Evolutionary conservation across 2,113 vertebrate genomes (phyloP), one percentile per base, ranked within the genome.

Genomic region (Psammodynastes pulverulentus): DNA sequence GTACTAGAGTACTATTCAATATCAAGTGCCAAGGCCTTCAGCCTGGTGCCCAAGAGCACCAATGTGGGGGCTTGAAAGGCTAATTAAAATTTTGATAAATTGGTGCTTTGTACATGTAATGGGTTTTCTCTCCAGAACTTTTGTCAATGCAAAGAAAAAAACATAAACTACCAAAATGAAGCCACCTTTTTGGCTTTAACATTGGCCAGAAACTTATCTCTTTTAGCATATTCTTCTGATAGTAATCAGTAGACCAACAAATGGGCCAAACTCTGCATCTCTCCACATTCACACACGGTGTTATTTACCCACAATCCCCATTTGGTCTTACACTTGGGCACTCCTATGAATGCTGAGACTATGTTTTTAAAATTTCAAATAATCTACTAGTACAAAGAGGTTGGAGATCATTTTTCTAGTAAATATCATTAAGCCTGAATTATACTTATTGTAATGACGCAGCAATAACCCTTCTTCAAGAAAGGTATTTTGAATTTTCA

Each of bases 381-480:
- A 34, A 79, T 21, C 17, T 79, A 21, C 7, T 21, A 79, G 7
- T 8, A 39, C 17, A 79, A 79, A 43, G 15, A 21, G 7, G 34
- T 79, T 79, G 17, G 67, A 79, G 34, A 79, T 79, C 17, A 21
- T 7, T 79, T 43, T 79, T 94, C 91, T 88, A 86, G 90, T 54
- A 26, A 84, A 94, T 94, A 93, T 93, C 0, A 1, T 84, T 84
- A 46, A 34, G 9, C 5, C 58, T 53, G 1, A 34, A 9, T 0
- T 1, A 21, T 17, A 84, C 56, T 86, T 23, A 87, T 13, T 34
- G 21, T 48, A 29, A 48, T 34, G 52, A 39, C 8, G 54, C 72
- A 54, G 51, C 1, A 95, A 96, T 89, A 95, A 93, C 45, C 62
- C 3, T 6, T 5, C 9, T 39, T 91, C 23, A 56, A 23, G 15